These are phyloP conservation scores for Acridotheres tristis DNA, from an alignment of 2,797 vertebrate genomes.

Conservation along the genomic window DNA sequence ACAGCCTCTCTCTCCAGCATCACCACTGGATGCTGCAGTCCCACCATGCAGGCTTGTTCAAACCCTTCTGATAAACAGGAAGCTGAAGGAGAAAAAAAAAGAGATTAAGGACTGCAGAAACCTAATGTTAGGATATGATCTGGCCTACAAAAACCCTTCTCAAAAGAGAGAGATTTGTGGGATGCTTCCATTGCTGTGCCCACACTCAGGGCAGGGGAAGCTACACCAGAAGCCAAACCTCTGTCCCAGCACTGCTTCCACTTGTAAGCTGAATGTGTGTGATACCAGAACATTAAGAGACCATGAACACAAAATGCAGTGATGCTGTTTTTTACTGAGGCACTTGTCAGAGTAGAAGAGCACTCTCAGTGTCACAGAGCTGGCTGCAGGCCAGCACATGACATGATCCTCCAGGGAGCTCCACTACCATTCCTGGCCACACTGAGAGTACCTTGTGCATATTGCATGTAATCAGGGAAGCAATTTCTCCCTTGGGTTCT, in stretches of 20 bases:
- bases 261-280: background rate
- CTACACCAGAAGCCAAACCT: background rate
- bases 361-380: background rate
- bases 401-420: background rate
- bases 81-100: background rate
- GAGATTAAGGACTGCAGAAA: background rate
- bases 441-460: background rate
- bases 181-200: background rate
- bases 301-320: background rate
- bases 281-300: background rate
- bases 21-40: background rate
- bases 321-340: background rate
- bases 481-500: conserved; percentile 19
- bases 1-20: background rate
- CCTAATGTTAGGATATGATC: background rate
- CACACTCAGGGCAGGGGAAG: background rate
- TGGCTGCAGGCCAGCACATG: background rate
- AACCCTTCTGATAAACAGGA: background rate
- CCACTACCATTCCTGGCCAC: background rate
- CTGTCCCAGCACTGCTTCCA: background rate
- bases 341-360: background rate
- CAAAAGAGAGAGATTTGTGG: fast-evolving
- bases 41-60: background rate
- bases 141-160: background rate
- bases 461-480: conserved; percentile 17